Percentiles rank a stretch among this genome's conserved stretches.
Evolutionary conservation across 2,888 invertebrate genomes (phyloP).

Genomic region (Mamestra brassicae): DNA sequence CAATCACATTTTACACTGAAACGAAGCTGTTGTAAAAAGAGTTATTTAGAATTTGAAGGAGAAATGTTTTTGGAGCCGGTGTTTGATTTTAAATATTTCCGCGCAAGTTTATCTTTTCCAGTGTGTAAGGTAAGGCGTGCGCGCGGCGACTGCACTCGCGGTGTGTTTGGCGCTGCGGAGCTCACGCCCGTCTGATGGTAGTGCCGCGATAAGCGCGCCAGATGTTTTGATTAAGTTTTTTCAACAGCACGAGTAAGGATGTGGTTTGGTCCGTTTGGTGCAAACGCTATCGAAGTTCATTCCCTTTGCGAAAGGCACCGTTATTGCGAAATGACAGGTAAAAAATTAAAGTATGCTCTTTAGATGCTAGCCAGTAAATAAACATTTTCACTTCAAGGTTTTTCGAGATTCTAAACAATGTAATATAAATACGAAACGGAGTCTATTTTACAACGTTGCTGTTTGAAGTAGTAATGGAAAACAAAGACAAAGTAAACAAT

Average conservation of each 20-base stretch:
- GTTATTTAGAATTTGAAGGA: slow-evolving; percentile 36
- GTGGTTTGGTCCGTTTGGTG: slow-evolving; percentile 51
- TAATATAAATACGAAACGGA: slow-evolving; percentile 31
- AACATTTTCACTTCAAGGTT: slow-evolving; percentile 39
- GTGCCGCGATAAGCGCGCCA: slow-evolving; percentile 77
- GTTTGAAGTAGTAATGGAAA: slow-evolving; percentile 32
- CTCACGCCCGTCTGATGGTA: slow-evolving; percentile 63
- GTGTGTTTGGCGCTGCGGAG: slow-evolving; percentile 62
- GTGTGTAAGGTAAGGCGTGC: slow-evolving; percentile 72
- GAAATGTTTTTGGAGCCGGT: slow-evolving; percentile 66
- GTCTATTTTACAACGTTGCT: slow-evolving; percentile 33
- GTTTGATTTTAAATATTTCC: slow-evolving; percentile 62
- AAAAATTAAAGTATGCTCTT: slow-evolving; percentile 14
- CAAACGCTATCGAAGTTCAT: slow-evolving; percentile 48
- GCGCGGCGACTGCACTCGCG: slow-evolving; percentile 71
- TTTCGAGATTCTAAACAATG: slow-evolving; percentile 32
- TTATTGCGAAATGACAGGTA: slow-evolving; percentile 40
- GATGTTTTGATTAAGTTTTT: slow-evolving; percentile 77
- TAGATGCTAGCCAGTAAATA: slow-evolving; percentile 10
- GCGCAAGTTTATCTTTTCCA: slow-evolving; percentile 62
- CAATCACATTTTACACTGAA: slow-evolving; percentile 79
- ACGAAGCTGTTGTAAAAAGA: slow-evolving; percentile 48
- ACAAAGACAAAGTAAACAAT: slow-evolving; percentile 37
- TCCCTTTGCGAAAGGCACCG: slow-evolving; percentile 43
- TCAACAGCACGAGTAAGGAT: slow-evolving; percentile 59